Base-by-base conservation (phyloP, 2,797 vertebrate genomes). In the Lagocephalus sceleratus region DNA sequence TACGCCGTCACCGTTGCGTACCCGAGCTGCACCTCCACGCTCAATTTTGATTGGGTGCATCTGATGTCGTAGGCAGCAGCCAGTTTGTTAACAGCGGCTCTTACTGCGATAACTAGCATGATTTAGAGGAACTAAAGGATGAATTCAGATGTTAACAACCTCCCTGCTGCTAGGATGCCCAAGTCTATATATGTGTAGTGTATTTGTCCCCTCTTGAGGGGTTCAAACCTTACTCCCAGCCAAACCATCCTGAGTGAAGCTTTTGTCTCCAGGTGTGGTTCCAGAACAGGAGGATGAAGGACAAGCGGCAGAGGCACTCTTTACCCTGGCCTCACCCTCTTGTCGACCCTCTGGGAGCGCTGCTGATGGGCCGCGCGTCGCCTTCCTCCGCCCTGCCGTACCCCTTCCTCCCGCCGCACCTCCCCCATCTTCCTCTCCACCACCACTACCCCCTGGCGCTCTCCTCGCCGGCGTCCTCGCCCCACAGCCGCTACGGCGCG, bases 251-350 rank as follows among this genome's bases (percentile, higher is more conserved):
- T 43, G 41, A 22, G 14, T n/a, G n/a, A n/a, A n/a, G 17, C 61
- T 38, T 6, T 7, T 62, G 6, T 43, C 5, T 22, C 1, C 29
- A 87, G 69, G 54, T 91, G 23, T 91, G 88, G 87, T 91, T 90
- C 60, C 90, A 92, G 70, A 91, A 92, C 79, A 50, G 85, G 57
- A 75, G 90, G 51, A 92, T 92, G 90, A 92, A 92, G 60, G 88
- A 90, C 56, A 91, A 90, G 66, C 75, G 86, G 0, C 88, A 91
- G 71, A 83, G 85, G 52, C 84, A 82, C 66, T 66, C 81, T 15
- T 23, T 90, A 55, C 73, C 72, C n/a, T 90, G 88, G 85, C 69
- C 80, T 14, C 81, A 86, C 38, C 78, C 77, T 6, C 63, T 90
- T 19, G 78, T 81, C 0, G 76, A 82, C 55, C 85, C 86, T 1